phyloP scores from a whole-genome alignment of 2,797 vertebrate genomes.

The Gorsachius magnificus region DNA sequence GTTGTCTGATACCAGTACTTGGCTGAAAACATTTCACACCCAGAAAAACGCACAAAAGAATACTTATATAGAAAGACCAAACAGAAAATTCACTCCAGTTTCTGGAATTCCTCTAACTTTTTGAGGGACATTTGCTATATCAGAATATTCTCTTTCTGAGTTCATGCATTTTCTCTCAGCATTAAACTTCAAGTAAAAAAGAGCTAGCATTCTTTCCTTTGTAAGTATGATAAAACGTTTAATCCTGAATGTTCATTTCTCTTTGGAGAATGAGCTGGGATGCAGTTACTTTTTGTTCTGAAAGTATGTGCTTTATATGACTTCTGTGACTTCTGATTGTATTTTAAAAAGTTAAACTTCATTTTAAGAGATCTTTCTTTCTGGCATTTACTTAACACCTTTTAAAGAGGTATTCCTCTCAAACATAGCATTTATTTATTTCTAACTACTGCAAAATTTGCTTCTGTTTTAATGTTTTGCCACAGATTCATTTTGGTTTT shows the following conservation, averaged over 20 bases:
- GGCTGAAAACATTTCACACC: neutral
- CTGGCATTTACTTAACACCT: slow-evolving; percentile 8
- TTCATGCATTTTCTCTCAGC: slow-evolving; percentile 39
- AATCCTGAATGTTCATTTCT: slow-evolving; percentile 21
- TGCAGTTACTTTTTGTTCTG: slow-evolving; percentile 25
- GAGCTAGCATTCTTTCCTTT: slow-evolving; percentile 44
- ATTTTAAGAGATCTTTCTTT: slow-evolving; percentile 12
- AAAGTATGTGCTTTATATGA: slow-evolving; percentile 16
- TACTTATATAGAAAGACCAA: neutral
- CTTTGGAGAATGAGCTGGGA: slow-evolving; percentile 7
- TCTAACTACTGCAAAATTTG: neutral
- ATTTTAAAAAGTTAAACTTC: slow-evolving; percentile 33
- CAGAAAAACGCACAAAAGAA: neutral
- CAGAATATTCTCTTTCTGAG: slow-evolving; percentile 48
- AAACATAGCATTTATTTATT: slow-evolving; percentile 17
- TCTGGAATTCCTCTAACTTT: slow-evolving; percentile 22
- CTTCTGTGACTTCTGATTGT: slow-evolving; percentile 20
- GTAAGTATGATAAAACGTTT: slow-evolving; percentile 9
- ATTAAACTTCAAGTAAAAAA: neutral
- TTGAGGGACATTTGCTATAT: neutral
- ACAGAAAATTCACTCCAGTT: neutral
- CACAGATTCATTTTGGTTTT: neutral
- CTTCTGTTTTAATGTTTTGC: neutral
- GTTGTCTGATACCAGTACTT: neutral
- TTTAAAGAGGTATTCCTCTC: slow-evolving; percentile 17